A percentile compares a stretch with the other conserved stretches of the same genome.
Conservation (phyloP, 2,113 vertebrate genomes). For the Mobula hypostoma region DNA sequence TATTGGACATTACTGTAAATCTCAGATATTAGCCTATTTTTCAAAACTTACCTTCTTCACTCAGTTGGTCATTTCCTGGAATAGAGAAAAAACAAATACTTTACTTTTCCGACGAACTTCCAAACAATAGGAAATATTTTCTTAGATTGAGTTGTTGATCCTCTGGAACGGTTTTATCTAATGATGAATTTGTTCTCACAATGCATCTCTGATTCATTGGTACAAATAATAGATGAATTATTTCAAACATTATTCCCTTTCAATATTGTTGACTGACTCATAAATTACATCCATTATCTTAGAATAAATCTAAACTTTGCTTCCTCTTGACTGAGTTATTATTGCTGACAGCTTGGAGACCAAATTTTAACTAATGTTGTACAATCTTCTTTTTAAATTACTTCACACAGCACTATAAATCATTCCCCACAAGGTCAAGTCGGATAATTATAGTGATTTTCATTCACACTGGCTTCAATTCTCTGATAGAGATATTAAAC, state of each 20-base stretch:
- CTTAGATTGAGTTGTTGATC: neutral
- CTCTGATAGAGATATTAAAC: neutral
- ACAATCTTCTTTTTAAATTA: neutral
- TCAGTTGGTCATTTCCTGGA: slow-evolving; percentile 78
- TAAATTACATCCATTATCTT: neutral
- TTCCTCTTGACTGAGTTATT: neutral
- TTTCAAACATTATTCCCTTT: neutral
- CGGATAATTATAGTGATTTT: neutral
- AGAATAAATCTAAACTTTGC: neutral
- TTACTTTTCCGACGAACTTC: neutral
- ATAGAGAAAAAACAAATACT: slow-evolving; percentile 34
- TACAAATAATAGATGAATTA: neutral
- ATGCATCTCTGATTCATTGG: neutral
- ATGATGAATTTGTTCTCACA: neutral
- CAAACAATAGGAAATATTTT: neutral
- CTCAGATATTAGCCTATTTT: neutral
- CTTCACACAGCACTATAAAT: neutral
- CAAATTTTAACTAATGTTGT: neutral
- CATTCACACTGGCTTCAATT: neutral
- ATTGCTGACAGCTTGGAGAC: neutral
- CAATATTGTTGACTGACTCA: neutral
- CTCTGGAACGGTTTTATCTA: neutral
- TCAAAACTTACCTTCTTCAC: slow-evolving; percentile 83
- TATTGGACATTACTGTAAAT: neutral
- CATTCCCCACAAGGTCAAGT: neutral